Evolutionary conservation across 2,797 vertebrate species (phyloP), one percentile per base, ranked within the genome.

Genomic region (Sebastes paucispinis): DNA sequence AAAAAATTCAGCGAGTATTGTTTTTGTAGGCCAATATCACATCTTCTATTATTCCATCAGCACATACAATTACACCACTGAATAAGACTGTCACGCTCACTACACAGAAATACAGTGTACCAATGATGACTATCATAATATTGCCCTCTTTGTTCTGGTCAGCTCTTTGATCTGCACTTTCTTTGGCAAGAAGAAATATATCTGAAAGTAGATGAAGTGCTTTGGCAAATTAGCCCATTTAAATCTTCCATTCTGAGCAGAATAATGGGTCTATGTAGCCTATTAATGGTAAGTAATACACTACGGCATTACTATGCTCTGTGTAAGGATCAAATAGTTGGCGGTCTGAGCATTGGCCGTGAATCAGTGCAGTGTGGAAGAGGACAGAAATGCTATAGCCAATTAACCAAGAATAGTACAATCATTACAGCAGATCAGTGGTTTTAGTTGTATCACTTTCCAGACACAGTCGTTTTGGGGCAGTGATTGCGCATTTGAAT

Each of bases 211-310:
- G 76, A 82, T 64, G 12, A 69, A 73, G 27, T 64, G 16, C 76
- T 71, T 59, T 65, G 18, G 32, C 57, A 80, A 76, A 77, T 82
- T 73, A 85, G 55, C 22, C 70, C 58, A 79, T 71, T 85, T 79
- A 80, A 81, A 75, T 65, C 20, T 78, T 73, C 67, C n/a, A 43
- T 22, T 67, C 27, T 85, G 32, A 55, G 69, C 60, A 58, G 66
- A 69, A 75, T 82, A 67, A 86, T 69, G 34, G 20, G 5, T 77
- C 54, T 47, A 47, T 75, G 69, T 69, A 27, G 18, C 47, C 18
- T 82, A 58, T 74, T 83, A 75, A 85, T 81, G 73, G 52, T 67
- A 73, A 82, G 27, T 47, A 75, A 71, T 70, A 72, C 27, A 70
- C 77, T 9, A n/a, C 3, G 27, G 55, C 50, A 34, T 67, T 63